Percentiles rank a stretch among this genome's conserved stretches.
Conservation (phyloP, 2,888 invertebrate genomes). For the Thyatira batis region DNA sequence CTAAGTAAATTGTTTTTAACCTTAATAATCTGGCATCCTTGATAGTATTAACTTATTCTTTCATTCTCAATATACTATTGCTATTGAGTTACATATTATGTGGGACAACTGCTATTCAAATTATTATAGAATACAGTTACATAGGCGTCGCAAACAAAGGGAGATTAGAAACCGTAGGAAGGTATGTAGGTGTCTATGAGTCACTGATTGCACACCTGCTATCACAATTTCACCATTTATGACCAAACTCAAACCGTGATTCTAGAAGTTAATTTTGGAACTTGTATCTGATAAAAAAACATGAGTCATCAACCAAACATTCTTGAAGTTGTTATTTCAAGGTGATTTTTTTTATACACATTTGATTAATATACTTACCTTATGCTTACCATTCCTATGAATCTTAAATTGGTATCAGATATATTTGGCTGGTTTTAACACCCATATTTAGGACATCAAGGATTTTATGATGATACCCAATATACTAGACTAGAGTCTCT, state of each 20-base stretch:
- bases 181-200: background rate
- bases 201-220: background rate
- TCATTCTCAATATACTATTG: too few species aligned
- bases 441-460: background rate
- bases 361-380: too few species aligned
- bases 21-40: background rate
- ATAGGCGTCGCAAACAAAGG: background rate
- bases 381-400: too few species aligned
- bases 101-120: background rate
- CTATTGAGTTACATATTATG: background rate
- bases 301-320: background rate
- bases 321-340: background rate
- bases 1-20: too few species aligned
- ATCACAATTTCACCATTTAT: slow-evolving; percentile 1
- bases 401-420: background rate
- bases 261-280: background rate
- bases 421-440: background rate
- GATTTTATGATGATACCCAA: slow-evolving; percentile 80
- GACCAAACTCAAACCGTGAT: background rate
- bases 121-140: background rate
- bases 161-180: background rate
- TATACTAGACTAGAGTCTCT: slow-evolving; percentile 87
- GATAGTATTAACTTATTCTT: too few species aligned
- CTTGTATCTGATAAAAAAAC: background rate
- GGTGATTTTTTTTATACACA: background rate